These are phyloP conservation scores for Acanthoscelides obtectus DNA, from an alignment of 2,888 invertebrate genomes.

Conservation along the genomic window DNA sequence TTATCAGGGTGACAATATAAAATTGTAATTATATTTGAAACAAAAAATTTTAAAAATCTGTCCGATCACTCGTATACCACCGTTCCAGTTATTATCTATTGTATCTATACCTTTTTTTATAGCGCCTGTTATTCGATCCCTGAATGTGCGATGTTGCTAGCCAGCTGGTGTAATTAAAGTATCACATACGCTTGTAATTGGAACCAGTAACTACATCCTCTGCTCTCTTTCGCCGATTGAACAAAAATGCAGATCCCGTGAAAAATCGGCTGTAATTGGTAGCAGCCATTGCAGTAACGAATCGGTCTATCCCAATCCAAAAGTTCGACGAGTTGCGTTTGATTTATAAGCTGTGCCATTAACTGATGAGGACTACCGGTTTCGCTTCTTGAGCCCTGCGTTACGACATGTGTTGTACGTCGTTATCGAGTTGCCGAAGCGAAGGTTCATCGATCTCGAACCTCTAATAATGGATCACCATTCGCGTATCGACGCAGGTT, in stretches of 20 bases:
- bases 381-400: not conserved
- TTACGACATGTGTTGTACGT: not conserved
- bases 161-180: too few species aligned
- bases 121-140: too few species aligned
- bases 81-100: too few species aligned
- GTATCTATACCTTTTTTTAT: too few species aligned
- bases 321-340: not conserved
- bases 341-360: not conserved
- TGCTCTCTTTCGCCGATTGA: not conserved
- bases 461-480: not conserved
- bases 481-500: not conserved
- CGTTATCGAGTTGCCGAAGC: not conserved
- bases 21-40: too few species aligned
- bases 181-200: too few species aligned
- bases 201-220: too few species aligned
- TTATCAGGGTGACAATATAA: too few species aligned
- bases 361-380: not conserved
- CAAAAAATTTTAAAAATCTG: too few species aligned
- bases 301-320: not conserved
- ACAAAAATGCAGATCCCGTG: not conserved
- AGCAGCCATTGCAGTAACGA: not conserved
- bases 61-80: too few species aligned
- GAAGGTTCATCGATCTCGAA: not conserved
- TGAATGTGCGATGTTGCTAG: too few species aligned
- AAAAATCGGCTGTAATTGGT: not conserved